phyloP scores from a whole-genome alignment of 2,113 vertebrate species.

The Damaliscus lunatus region DNA sequence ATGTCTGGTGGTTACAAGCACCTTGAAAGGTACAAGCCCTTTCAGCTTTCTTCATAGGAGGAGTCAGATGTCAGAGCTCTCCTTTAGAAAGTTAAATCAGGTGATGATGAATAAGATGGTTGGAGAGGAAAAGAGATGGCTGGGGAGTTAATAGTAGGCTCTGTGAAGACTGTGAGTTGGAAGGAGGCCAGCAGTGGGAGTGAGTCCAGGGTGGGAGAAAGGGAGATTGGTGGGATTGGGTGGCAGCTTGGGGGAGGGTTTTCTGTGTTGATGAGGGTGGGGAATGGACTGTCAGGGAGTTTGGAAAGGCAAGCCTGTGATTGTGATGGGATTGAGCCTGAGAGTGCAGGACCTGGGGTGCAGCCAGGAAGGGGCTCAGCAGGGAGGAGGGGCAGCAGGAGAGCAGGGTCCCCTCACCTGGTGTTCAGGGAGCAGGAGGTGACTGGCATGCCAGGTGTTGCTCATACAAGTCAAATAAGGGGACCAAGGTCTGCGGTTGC shows the following conservation, averaged over 20 bases:
- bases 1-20: too few species aligned
- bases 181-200: not conserved
- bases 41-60: not conserved
- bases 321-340: not conserved
- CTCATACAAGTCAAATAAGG: not conserved
- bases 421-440: not conserved
- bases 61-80: conserved; percentile 44
- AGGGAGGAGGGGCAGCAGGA: not conserved
- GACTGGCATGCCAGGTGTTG: not conserved
- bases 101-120: not conserved
- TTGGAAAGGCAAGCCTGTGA: not conserved
- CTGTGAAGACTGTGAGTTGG: not conserved
- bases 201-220: not conserved
- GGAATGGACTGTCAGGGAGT: fast-evolving
- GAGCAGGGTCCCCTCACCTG: not conserved
- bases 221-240: not conserved
- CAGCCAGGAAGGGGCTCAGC: not conserved
- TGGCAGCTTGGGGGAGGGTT: too few species aligned
- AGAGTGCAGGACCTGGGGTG: not conserved
- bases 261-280: too few species aligned
- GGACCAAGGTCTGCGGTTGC: not conserved
- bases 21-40: not conserved
- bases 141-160: not conserved
- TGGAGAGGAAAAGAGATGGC: not conserved
- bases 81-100: conserved; percentile 7